Evolutionary conservation across 2,888 invertebrate genomes (phyloP).

Genomic region (Anarsia innoxiella): DNA sequence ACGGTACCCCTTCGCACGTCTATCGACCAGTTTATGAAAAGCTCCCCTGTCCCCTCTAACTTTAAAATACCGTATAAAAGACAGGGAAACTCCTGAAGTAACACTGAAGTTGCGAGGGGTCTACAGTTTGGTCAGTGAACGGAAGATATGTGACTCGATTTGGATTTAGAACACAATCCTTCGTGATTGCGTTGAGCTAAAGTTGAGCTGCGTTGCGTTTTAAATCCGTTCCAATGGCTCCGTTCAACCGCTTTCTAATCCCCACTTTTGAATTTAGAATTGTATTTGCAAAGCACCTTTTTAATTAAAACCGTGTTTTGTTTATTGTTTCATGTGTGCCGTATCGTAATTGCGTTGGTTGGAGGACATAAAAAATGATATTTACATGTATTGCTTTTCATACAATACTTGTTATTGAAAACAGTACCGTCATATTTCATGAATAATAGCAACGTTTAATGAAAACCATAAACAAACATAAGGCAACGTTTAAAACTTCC

Average conservation of each 20-base stretch:
- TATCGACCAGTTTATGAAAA: conserved; percentile 28
- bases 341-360: not conserved
- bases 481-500: too few relatives aligned
- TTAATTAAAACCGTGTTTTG: conserved; percentile 3
- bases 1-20: conserved; percentile 51
- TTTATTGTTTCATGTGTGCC: not conserved
- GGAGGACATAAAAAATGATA: conserved; percentile 2
- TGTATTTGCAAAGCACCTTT: conserved; percentile 9
- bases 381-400: too few relatives aligned
- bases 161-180: conserved; percentile 44
- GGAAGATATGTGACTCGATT: conserved; percentile 43
- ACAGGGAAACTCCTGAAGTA: too few relatives aligned
- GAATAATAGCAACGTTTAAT: too few relatives aligned
- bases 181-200: conserved; percentile 48
- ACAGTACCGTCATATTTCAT: too few relatives aligned
- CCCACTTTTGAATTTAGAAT: conserved; percentile 13
- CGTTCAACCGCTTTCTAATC: conserved; percentile 11
- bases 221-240: conserved; percentile 35
- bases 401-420: too few relatives aligned
- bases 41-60: conserved; percentile 24
- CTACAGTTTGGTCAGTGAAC: conserved; percentile 28
- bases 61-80: conserved; percentile 17
- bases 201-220: conserved; percentile 51
- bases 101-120: conserved; percentile 20
- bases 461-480: too few relatives aligned